Base-by-base conservation (phyloP, 1,140 invertebrate genomes). In the Atta colombica region DNA sequence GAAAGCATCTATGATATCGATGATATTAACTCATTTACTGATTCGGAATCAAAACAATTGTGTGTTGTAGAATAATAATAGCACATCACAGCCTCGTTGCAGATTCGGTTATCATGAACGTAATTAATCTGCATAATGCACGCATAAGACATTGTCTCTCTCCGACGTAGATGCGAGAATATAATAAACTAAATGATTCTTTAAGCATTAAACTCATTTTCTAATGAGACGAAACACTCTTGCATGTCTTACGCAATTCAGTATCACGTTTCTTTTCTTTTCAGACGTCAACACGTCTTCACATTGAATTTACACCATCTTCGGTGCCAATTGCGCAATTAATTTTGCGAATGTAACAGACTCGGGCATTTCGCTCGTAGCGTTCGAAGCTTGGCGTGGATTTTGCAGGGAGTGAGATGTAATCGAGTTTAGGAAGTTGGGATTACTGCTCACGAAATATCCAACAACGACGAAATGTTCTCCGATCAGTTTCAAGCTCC, bases 21-120 rank as follows among this genome's bases (percentile, higher is more conserved):
- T 45, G 8, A 45, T 45, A 45, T 74, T 82, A 82, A 82, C 68
- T 35, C 53, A 60, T 68, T 74, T 74, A 74, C 35, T 18, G 31
- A 4, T 55, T 35, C 18, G 75, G 53, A 68, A 81, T 86, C 84
- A 80, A 86, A 86, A 80, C 84, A 80, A 86, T 68, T 86, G 18
- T 21, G 51, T 72, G 78, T 45, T n/a, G 49, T 21, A 35, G 10
- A 45, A 45, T 66, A 45, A 81, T 81, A 71, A 81, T 39, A 14
- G 31, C 66, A 31, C 65, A 25, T 28, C n/a, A 31, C 69, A 45
- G 55, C 35, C 53, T 60, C 14, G 49, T n/a, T 14, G 25, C 12
- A 60, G 53, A 82, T 60, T 82, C 53, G 45, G 28, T 82, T 82
- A 82, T 25, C 53, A 49, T 3, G 45, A 35, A 45, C 39, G 12